These are phyloP conservation scores for Pseudanteris insignis DNA, from an alignment of 2,888 invertebrate genomes.

Conservation along the genomic window DNA sequence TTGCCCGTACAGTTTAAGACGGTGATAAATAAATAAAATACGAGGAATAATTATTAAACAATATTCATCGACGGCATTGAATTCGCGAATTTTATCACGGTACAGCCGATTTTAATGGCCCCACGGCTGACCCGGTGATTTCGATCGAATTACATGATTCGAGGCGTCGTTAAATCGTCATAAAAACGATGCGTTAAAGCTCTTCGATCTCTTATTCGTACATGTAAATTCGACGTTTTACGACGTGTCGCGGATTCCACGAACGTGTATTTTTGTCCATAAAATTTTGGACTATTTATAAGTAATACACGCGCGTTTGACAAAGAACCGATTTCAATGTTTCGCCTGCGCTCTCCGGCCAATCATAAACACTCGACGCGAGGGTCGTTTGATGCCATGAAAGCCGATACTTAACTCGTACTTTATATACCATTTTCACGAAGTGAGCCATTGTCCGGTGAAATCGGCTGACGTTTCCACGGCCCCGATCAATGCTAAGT, in stretches of 20 bases:
- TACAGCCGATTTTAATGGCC: slow-evolving; percentile 13
- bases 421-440: slow-evolving; percentile 19
- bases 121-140: slow-evolving; percentile 18
- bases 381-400: slow-evolving; percentile 8
- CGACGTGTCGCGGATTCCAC: slow-evolving; percentile 35
- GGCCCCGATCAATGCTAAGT: slow-evolving; percentile 3
- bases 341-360: neutral
- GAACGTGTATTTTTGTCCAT: slow-evolving; percentile 37
- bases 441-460: slow-evolving; percentile 15
- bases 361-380: slow-evolving; percentile 16
- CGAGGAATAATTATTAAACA: slow-evolving; percentile 1
- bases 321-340: slow-evolving; percentile 22
- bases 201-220: slow-evolving; percentile 12
- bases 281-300: slow-evolving; percentile 40
- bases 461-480: slow-evolving; percentile 10
- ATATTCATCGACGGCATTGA: slow-evolving; percentile 1
- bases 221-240: slow-evolving; percentile 37
- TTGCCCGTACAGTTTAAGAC: slow-evolving; percentile 4
- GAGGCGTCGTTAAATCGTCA: slow-evolving; percentile 23
- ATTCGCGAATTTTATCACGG: slow-evolving; percentile 1
- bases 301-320: slow-evolving; percentile 19
- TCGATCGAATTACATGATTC: slow-evolving; percentile 30
- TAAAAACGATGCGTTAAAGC: slow-evolving; percentile 30
- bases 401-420: slow-evolving; percentile 10
- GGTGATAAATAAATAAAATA: slow-evolving; percentile 6